These are phyloP conservation scores for Labroides dimidiatus DNA, from an alignment of 2,797 vertebrate genomes.

Conservation along the genomic window DNA sequence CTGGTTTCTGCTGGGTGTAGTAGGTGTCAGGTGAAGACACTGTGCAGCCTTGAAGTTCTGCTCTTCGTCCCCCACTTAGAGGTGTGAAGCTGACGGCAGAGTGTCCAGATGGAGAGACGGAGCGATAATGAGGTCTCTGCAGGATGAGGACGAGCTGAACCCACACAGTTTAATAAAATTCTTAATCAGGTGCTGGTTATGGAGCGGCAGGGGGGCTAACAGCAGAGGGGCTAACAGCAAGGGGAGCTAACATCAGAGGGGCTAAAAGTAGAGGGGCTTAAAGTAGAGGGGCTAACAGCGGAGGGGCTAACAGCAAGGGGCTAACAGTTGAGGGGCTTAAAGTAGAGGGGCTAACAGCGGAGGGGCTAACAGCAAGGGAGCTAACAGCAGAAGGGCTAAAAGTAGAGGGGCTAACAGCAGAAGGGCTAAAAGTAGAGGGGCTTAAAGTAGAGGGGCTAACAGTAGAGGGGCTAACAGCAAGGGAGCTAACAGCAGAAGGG, in stretches of 20 bases:
- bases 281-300: too few species aligned
- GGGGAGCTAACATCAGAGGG: too few species aligned
- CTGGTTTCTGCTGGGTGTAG: slow-evolving; percentile 19
- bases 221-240: slow-evolving; percentile 32
- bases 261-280: slow-evolving; percentile 34
- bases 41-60: slow-evolving; percentile 7
- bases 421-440: too few species aligned
- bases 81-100: slow-evolving; percentile 47
- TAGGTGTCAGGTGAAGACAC: slow-evolving; percentile 12
- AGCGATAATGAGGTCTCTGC: slow-evolving; percentile 69
- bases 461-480: slow-evolving; percentile 40
- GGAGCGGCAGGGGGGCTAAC: slow-evolving; percentile 41
- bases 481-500: slow-evolving; percentile 33
- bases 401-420: slow-evolving; percentile 35
- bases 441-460: slow-evolving; percentile 35
- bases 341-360: slow-evolving; percentile 35
- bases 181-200: slow-evolving; percentile 66
- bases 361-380: slow-evolving; percentile 38
- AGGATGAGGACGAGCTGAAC: slow-evolving; percentile 54
- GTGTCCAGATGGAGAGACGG: slow-evolving; percentile 55
- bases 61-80: slow-evolving; percentile 57
- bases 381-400: slow-evolving; percentile 35
- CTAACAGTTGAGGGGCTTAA: too few species aligned
- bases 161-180: slow-evolving; percentile 39
- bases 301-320: slow-evolving; percentile 35